Conservation (phyloP, 2,797 vertebrate species). For the Darevskia mixta region DNA sequence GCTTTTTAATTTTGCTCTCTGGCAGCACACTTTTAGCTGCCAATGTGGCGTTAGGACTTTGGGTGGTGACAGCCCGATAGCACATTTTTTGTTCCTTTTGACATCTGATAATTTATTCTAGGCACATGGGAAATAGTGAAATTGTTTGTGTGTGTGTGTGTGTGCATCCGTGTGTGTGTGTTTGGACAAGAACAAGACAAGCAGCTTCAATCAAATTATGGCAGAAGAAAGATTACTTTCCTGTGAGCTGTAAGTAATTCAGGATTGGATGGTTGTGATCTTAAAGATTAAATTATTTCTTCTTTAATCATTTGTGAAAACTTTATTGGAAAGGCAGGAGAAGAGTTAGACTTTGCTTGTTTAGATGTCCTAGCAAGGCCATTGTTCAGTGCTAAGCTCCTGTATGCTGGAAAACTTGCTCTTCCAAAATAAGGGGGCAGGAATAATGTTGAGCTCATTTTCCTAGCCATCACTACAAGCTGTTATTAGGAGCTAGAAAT, state of each 20-base stretch:
- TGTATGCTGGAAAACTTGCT: neutral
- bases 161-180: constrained; percentile 10
- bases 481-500: constrained; percentile 30
- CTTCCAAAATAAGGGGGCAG: neutral
- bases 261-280: constrained; percentile 37
- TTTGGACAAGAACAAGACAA: constrained; percentile 51
- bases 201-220: neutral
- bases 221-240: neutral
- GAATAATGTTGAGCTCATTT: too few species aligned
- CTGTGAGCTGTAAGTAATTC: constrained; percentile 40
- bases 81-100: constrained; percentile 26
- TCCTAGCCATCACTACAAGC: neutral
- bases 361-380: constrained; percentile 40
- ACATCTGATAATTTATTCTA: constrained; percentile 28
- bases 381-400: constrained; percentile 39
- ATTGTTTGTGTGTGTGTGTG: constrained; percentile 22
- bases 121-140: constrained; percentile 24
- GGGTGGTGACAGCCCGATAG: constrained; percentile 98
- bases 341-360: constrained; percentile 20
- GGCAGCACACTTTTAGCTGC: constrained; percentile 90
- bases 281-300: neutral
- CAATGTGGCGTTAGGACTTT: constrained; percentile 95
- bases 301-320: constrained; percentile 18
- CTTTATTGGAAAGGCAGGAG: constrained; percentile 22
- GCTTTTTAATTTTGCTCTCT: constrained; percentile 92